A percentile compares a stretch with the other conserved stretches of the same genome.
Evolutionary conservation across 2,888 invertebrate species (phyloP).

Genomic region (Nymphalis c-album): DNA sequence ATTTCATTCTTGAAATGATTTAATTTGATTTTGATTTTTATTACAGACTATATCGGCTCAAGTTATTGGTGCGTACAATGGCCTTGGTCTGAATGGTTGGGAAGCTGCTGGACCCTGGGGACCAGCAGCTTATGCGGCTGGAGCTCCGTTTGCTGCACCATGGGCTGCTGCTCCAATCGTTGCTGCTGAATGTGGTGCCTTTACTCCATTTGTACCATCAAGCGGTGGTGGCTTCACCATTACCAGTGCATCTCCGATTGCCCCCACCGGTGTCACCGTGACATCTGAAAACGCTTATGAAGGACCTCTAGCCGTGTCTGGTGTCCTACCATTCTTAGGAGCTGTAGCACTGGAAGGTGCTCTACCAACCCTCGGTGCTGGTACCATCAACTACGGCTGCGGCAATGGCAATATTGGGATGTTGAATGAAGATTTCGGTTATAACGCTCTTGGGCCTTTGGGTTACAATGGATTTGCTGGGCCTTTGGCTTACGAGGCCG

Average conservation of each 20-base stretch:
- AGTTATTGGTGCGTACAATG: constrained; percentile 31
- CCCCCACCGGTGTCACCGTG: constrained; percentile 51
- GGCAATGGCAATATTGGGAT: constrained; percentile 40
- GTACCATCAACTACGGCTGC: constrained; percentile 45
- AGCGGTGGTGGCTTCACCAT: constrained; percentile 17
- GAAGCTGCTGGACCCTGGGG: constrained; percentile 10
- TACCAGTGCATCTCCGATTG: constrained; percentile 47
- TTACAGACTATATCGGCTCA: constrained; percentile 33
- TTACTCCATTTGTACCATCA: constrained; percentile 26
- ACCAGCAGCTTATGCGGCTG: not conserved
- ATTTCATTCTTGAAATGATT: not conserved
- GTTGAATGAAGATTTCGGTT: constrained; percentile 17
- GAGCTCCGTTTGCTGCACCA: constrained; percentile 3
- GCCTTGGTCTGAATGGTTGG: constrained; percentile 11
- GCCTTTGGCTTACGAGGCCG: constrained; percentile 35
- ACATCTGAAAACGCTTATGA: constrained; percentile 49
- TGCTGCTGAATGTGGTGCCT: constrained; percentile 16
- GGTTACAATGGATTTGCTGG: constrained; percentile 34
- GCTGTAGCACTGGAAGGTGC: constrained; percentile 51
- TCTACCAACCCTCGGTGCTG: constrained; percentile 44
- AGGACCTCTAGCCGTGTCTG: constrained; percentile 47
- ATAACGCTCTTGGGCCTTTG: constrained; percentile 12
- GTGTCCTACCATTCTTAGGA: constrained; percentile 50
- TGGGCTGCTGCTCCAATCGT: constrained; percentile 16
- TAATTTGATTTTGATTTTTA: constrained; percentile 10